Evolutionary conservation across 2,797 vertebrate genomes (phyloP).

Genomic region (Lithobates sylvaticus): DNA sequence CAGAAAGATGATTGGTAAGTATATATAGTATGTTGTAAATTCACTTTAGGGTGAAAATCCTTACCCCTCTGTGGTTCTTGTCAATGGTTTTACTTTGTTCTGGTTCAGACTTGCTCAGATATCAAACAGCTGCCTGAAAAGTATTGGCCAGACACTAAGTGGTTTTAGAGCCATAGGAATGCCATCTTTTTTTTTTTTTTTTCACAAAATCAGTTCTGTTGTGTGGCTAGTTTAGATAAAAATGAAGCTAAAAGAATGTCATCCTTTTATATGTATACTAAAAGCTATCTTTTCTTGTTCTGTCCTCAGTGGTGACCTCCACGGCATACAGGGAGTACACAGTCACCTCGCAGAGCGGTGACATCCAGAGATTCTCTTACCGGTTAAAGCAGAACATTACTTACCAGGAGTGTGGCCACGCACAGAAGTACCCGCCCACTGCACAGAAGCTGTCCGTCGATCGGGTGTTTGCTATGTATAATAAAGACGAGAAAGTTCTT

Average conservation of each 20-base stretch:
- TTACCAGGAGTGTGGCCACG: conserved; percentile 80
- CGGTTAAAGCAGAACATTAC: conserved; percentile 89
- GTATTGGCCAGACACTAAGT: too few species aligned
- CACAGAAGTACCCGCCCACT: conserved; percentile 63
- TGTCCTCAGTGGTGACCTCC: conserved; percentile 81
- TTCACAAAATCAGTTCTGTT: too few species aligned
- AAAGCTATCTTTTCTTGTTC: rapidly evolving
- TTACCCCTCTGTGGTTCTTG: too few species aligned
- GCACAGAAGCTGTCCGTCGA: conserved; percentile 83
- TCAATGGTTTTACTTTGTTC: too few species aligned
- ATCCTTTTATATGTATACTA: not conserved
- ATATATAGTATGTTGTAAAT: too few species aligned
- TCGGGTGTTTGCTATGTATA: conserved; percentile 87
- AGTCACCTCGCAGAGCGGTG: conserved; percentile 72
- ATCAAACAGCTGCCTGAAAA: too few species aligned
- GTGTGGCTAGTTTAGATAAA: too few species aligned
- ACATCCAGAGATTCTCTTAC: conserved; percentile 84
- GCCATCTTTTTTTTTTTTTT: too few species aligned
- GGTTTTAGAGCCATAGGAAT: not conserved
- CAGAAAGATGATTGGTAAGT: too few species aligned
- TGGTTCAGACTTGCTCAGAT: too few species aligned
- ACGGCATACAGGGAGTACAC: conserved; percentile 81
- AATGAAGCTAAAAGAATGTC: not conserved
- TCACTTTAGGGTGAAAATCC: too few species aligned
- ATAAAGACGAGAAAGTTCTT: conserved; percentile 85